Evolutionary conservation across 2,113 vertebrate genomes (phyloP).

Genomic region (Kryptolebias marmoratus): DNA sequence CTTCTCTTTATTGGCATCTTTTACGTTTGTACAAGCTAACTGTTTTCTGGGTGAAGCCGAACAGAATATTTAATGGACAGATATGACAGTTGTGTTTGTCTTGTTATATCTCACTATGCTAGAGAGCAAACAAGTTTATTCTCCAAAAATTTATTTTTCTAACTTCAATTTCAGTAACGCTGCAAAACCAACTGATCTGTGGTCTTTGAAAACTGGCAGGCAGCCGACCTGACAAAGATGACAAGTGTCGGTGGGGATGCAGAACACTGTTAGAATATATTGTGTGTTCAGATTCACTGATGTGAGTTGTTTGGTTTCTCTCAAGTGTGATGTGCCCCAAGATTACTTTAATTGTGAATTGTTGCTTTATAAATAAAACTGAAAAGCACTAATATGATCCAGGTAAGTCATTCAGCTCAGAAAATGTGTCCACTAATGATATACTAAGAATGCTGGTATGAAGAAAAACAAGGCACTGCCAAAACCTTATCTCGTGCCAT

Average conservation of each 20-base stretch:
- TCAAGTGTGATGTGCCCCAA: neutral
- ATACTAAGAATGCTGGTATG: neutral
- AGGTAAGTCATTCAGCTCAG: neutral
- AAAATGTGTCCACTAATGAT: no score
- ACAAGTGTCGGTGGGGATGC: neutral
- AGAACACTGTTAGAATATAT: neutral
- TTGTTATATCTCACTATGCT: neutral
- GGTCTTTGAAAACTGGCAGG: neutral
- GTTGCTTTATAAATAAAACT: neutral
- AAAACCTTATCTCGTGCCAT: neutral
- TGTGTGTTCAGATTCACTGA: neutral
- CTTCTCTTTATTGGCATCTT: neutral
- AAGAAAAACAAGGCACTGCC: neutral
- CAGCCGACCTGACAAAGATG: neutral
- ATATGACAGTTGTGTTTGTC: neutral
- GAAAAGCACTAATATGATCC: neutral
- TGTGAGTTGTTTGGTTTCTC: neutral
- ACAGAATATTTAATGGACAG: neutral
- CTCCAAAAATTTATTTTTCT: neutral
- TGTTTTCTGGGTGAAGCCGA: neutral
- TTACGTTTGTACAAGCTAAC: neutral
- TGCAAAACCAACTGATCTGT: constrained; percentile 1
- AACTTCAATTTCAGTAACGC: neutral
- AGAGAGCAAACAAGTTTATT: neutral
- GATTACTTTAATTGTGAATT: neutral